Evolutionary conservation across 2,888 invertebrate species (phyloP), one percentile per base, ranked within the genome.

Genomic region (Yponomeuta sedellus): DNA sequence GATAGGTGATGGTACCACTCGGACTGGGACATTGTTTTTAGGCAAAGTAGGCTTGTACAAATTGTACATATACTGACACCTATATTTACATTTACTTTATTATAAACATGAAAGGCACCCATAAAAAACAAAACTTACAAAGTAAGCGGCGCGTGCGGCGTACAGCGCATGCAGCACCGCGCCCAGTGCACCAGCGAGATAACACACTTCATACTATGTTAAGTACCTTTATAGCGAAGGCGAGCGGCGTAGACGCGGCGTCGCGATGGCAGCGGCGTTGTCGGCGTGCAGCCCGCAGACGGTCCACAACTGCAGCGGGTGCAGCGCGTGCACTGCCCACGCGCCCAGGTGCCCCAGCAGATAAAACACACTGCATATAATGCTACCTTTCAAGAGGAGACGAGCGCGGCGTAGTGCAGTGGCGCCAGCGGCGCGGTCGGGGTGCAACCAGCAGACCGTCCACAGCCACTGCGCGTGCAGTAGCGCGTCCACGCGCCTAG

Each of bases 381-480:
- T 16, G 44, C 5, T 75, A 94, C 94, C 91, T 94, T 94, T 57
- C 92, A 93, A 0, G 95, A 93, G 58, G 94, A 96, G 25, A 96
- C 95, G 67, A 96, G 91, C 65, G 95, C 94, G 34, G 94, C 94
- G 82, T 96, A 96, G 78, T 96, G 96, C 68, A 96, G 83, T 0
- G 96, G 96, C n/a, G n/a, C n/a, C n/a, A n/a, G 95, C 95, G 70
- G 95, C 96, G 69, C 96, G 91, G 83, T 95, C 95, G 67, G 95
- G 95, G 77, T 96, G 72, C 95, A 95, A 44, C 96, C 94, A n/a
- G n/a, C n/a, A n/a, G n/a, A n/a, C n/a, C n/a, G n/a, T n/a, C n/a
- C n/a, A n/a, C n/a, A n/a, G 25, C 25, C 3, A 5, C 25, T 5
- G 25, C 5, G 5, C 25, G 25, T 25, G 25, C 25, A 25, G 25